These are phyloP conservation scores for Cepphus grylle DNA, from an alignment of 2,113 vertebrate genomes.

Conservation along the genomic window DNA sequence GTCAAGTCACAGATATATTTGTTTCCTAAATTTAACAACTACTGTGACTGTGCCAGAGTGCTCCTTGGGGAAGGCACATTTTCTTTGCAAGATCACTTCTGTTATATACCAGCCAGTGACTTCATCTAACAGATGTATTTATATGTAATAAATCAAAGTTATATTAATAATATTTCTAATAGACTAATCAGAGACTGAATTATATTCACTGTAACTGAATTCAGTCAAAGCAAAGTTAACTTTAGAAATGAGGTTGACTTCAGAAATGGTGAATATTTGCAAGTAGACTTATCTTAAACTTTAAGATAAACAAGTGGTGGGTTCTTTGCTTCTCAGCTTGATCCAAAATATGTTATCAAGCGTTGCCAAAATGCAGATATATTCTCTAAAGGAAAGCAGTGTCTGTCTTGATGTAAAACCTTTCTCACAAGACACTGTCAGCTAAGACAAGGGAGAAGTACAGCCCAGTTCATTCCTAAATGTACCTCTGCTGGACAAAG, in stretches of 20 bases:
- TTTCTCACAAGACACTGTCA: neutral
- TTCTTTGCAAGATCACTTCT: neutral
- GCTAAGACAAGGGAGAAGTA: neutral
- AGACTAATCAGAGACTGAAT: neutral
- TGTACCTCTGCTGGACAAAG: neutral
- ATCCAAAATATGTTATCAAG: neutral
- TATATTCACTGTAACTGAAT: neutral
- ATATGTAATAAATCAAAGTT: neutral
- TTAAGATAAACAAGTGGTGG: neutral
- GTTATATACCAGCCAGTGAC: too few species aligned
- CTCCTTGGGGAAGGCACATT: neutral
- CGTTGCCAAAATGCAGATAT: neutral
- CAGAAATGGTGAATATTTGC: neutral
- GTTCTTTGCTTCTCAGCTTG: neutral
- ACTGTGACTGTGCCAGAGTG: neutral
- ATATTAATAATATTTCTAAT: neutral
- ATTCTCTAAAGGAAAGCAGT: neutral
- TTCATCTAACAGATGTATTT: constrained; percentile 26
- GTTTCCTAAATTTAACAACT: neutral
- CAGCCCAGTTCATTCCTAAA: neutral
- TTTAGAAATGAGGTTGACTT: neutral
- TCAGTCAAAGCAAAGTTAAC: neutral
- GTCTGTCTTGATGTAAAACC: neutral
- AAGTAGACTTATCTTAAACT: neutral
- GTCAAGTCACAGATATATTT: neutral